phyloP scores from a whole-genome alignment of 1,140 invertebrate species.

The Pseudomyrmex pallidus region DNA sequence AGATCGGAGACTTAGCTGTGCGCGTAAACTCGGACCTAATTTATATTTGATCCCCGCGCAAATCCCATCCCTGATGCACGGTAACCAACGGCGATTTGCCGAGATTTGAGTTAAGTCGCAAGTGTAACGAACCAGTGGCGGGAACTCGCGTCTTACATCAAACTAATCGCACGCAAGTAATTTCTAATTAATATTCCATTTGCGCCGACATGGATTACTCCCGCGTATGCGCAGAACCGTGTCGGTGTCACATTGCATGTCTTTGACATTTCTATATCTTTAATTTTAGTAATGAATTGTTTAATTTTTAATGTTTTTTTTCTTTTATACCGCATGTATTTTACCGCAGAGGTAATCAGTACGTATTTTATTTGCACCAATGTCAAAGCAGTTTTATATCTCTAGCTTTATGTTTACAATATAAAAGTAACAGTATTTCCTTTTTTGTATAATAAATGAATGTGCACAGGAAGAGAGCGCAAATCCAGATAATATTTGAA shows the following conservation, averaged over 20 bases:
- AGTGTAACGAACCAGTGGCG: neutral
- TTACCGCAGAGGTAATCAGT: no score
- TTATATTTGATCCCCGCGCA: conserved; percentile 49
- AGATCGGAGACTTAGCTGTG: conserved; percentile 24
- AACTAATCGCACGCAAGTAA: conserved; percentile 14
- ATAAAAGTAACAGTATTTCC: neutral
- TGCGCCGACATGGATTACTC: no score
- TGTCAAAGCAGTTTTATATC: no score
- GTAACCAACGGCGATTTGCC: conserved; percentile 9
- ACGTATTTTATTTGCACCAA: no score
- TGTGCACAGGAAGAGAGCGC: neutral
- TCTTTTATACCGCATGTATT: neutral
- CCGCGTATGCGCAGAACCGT: neutral
- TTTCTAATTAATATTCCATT: no score
- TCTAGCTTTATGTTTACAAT: neutral
- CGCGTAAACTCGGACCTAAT: conserved; percentile 39
- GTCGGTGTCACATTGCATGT: neutral
- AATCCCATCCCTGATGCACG: conserved; percentile 32
- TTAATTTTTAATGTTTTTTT: neutral
- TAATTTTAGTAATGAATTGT: neutral
- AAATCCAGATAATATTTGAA: conserved; percentile 36
- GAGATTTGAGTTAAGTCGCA: conserved; percentile 28
- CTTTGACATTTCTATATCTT: neutral
- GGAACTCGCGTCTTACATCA: no score
- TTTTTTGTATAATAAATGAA: neutral